These are phyloP conservation scores for Hyperopisus bebe DNA, from an alignment of 2,113 vertebrate genomes.

Conservation along the genomic window DNA sequence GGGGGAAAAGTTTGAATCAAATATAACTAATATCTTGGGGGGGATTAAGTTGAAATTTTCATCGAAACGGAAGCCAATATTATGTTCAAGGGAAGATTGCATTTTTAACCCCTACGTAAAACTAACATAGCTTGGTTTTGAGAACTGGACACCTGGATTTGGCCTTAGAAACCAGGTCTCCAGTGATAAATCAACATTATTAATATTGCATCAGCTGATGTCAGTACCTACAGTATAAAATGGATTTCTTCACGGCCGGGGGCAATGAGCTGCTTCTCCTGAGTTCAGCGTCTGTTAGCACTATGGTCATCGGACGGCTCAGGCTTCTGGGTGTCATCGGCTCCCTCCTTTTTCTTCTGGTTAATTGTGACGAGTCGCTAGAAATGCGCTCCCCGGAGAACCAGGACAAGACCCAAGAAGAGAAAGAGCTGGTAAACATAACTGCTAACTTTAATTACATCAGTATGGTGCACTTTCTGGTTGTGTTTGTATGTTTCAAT, in stretches of 20 bases:
- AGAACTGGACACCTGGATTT: neutral
- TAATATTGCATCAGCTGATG: conserved; percentile 27
- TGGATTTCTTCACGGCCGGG: neutral
- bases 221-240: conserved; percentile 20
- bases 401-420: conserved; percentile 43
- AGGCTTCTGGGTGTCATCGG: conserved; percentile 36
- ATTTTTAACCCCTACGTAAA: neutral
- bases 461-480: neutral
- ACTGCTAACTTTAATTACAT: neutral
- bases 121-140: neutral
- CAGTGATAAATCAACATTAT: conserved; percentile 13
- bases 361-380: conserved; percentile 36
- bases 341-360: conserved; percentile 39
- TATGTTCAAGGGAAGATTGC: neutral
- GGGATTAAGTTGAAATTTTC: neutral
- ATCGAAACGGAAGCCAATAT: neutral
- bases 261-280: neutral
- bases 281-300: conserved; percentile 14
- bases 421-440: conserved; percentile 49
- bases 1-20: neutral
- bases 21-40: neutral
- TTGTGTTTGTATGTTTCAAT: neutral
- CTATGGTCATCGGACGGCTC: conserved; percentile 42
- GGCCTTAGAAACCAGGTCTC: neutral
- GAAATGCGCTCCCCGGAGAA: conserved; percentile 41